phyloP scores from a whole-genome alignment of 35 echinoderm and acorn worm genomes.

The Anneissia japonica region DNA sequence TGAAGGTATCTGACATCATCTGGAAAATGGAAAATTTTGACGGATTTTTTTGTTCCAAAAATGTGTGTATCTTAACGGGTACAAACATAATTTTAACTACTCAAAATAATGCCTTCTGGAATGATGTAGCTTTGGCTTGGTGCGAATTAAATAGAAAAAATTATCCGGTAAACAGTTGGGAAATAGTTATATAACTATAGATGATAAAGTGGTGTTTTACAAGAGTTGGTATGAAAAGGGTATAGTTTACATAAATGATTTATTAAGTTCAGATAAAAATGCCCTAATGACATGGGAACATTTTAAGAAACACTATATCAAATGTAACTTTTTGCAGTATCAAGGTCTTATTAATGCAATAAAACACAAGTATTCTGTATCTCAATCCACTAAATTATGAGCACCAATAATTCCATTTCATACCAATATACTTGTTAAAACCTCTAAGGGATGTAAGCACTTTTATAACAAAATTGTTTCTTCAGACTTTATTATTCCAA shows the following conservation, averaged over 20 bases:
- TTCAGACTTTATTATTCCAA: too few relatives aligned
- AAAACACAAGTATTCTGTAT: not conserved
- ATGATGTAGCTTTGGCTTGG: not conserved
- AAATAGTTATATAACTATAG: not conserved
- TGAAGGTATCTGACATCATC: not conserved
- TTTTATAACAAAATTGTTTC: not conserved
- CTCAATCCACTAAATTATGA: not conserved
- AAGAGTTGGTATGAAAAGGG: not conserved
- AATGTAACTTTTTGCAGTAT: not conserved
- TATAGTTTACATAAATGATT: not conserved
- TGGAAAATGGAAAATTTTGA: not conserved
- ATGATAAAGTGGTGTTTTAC: not conserved
- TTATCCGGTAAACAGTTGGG: not conserved
- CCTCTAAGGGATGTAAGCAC: not conserved
- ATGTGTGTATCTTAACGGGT: not conserved
- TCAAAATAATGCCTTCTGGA: not conserved
- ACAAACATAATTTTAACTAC: not conserved
- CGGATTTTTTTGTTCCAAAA: not conserved
- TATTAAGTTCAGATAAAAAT: not conserved
- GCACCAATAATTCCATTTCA: not conserved
- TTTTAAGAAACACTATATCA: not conserved
- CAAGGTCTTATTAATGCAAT: not conserved
- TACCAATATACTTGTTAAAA: not conserved
- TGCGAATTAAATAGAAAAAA: not conserved
- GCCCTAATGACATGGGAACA: not conserved